These are phyloP conservation scores for Selenia dentaria DNA, from an alignment of 2,888 invertebrate genomes.

Conservation along the genomic window DNA sequence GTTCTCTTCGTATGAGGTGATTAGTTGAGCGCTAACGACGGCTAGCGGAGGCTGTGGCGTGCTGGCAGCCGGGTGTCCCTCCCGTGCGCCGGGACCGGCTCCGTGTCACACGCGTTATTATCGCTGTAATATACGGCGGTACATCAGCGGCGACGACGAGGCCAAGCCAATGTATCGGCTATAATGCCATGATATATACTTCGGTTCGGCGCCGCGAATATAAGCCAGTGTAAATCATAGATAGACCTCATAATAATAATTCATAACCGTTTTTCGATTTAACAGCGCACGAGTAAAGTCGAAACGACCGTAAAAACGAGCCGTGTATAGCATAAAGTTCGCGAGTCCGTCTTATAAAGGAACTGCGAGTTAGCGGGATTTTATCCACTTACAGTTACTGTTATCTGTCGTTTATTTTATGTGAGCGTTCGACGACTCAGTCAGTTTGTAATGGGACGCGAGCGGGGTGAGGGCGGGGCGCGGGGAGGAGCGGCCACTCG, in stretches of 20 bases:
- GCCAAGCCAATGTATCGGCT: conserved; percentile 7
- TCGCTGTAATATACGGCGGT: neutral
- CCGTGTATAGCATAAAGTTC: conserved; percentile 41
- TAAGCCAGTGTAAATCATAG: conserved; percentile 17
- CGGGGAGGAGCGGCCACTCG: conserved; percentile 31
- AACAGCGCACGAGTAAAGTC: conserved; percentile 34
- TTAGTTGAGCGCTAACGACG: too few relatives aligned
- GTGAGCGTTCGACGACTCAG: conserved; percentile 27
- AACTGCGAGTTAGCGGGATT: conserved; percentile 51
- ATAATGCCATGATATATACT: conserved; percentile 11
- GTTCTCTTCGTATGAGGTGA: too few relatives aligned
- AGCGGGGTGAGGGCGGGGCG: neutral
- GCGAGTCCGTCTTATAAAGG: conserved; percentile 37
- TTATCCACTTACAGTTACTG: conserved; percentile 44
- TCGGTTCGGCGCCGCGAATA: conserved; percentile 10
- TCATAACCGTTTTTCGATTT: conserved; percentile 31
- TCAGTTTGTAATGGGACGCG: conserved; percentile 19
- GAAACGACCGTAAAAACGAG: conserved; percentile 45
- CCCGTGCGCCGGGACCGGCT: too few relatives aligned
- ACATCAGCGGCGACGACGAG: neutral
- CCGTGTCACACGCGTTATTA: neutral
- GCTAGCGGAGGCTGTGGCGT: too few relatives aligned
- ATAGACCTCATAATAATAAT: conserved; percentile 29
- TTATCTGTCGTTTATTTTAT: conserved; percentile 50
- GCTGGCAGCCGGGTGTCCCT: too few relatives aligned